Evolutionary conservation across 2,888 invertebrate species (phyloP).

Genomic region (Thereva nobilitata): DNA sequence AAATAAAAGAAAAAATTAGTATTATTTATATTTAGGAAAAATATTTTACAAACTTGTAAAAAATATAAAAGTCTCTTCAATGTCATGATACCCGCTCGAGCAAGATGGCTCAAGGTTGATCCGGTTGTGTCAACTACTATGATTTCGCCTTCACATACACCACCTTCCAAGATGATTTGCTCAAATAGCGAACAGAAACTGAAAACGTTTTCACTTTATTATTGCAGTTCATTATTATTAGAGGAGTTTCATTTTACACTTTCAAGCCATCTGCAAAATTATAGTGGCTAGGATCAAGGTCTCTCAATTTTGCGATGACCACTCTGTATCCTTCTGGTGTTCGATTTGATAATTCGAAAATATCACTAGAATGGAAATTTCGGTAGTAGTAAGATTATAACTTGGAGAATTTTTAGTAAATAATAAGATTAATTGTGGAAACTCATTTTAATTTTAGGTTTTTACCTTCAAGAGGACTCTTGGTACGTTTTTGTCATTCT

Average conservation of each 20-base stretch:
- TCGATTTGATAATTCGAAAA: conserved; percentile 58
- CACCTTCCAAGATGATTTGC: conserved; percentile 63
- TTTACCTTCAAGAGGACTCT: too few relatives aligned
- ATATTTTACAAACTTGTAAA: conserved; percentile 61
- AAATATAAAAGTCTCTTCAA: conserved; percentile 71
- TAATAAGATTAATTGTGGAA: too few relatives aligned
- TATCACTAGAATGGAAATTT: conserved; percentile 52
- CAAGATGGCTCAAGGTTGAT: conserved; percentile 66
- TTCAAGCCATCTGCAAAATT: conserved; percentile 62
- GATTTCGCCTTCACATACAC: conserved; percentile 66
- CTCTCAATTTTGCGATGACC: conserved; percentile 61
- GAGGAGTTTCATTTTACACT: conserved; percentile 47
- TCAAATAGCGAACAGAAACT: conserved; percentile 65
- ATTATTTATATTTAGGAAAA: not conserved
- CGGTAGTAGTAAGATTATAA: too few relatives aligned
- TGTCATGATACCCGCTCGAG: conserved; percentile 65
- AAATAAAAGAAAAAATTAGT: not conserved
- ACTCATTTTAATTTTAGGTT: too few relatives aligned
- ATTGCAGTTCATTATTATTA: too few relatives aligned
- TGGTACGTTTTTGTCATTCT: too few relatives aligned
- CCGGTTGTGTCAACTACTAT: conserved; percentile 69
- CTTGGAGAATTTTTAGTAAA: too few relatives aligned
- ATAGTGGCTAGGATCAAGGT: conserved; percentile 65
- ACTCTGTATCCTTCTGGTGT: conserved; percentile 65
- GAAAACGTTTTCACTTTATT: conserved; percentile 4